Evolutionary conservation across 2,113 vertebrate genomes (phyloP), one percentile per base, ranked within the genome.

Genomic region (Carassius gibelio): DNA sequence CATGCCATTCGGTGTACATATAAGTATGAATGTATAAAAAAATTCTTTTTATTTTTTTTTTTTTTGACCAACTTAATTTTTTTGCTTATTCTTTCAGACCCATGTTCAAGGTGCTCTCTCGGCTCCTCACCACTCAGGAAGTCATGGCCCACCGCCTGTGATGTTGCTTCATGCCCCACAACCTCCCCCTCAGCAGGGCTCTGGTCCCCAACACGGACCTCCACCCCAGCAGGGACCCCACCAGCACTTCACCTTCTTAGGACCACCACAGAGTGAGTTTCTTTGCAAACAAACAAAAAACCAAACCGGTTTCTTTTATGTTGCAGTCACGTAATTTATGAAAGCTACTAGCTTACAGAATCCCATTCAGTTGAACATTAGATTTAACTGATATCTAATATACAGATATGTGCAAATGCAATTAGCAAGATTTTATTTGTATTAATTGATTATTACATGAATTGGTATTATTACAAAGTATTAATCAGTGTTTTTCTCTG

Each of bases 201-300:
- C 96, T 6, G 96, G 95, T 90, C 96, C 93, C 36, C 92, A 92
- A 0, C 95, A 94, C 76, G 94, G 94, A 78, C 94, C 96, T 14
- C 88, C 87, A 72, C 82, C 82, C 8, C 96, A 96, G 91, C 96
- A 97, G 92, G 96, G 96, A 84, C 93, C 95, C 89, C 96, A 95
- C 89, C 96, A 96, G 92, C 96, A 96, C 92, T 98, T 96, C 88
- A 90, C 95, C 91, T 98, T 96, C 93, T 96, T 97, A 85, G 94
- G 95, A 90, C 45, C 42, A 45, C 96, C 95, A 86, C 95, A 95
- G 94, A 95, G 97, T 98, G 91, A 92, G 93, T 59, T 61, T 69
- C 21, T 14, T 57, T 48, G n/a, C 21, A 55, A 17, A 17, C 14
- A 55, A 55, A 52, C 50, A 50, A 50, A 50, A 50, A 50, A 50